Base-by-base conservation (phyloP, 1,140 invertebrate genomes). In the Meloidogyne exigua region DNA sequence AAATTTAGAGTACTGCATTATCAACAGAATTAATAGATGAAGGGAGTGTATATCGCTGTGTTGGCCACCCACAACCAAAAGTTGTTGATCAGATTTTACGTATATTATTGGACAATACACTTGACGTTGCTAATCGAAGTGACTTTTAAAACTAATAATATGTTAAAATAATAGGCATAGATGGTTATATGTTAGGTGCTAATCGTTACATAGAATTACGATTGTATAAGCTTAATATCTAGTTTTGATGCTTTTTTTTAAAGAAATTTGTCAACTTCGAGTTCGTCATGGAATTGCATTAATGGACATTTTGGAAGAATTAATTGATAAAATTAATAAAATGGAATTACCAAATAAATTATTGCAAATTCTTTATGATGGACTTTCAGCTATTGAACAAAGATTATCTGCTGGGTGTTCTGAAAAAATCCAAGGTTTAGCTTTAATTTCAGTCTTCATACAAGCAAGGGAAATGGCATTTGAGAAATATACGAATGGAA, bases 41-140 rank as follows among this genome's bases (percentile, higher is more conserved):
- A 89, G 92, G 95, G 77, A 94, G 92, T 88, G 95, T 99, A 2
- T 99, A 99, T 88, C 92, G 91, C 5, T 99, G 96, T 89, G 94
- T 98, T 23, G 96, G 96, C 0, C 95, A 98, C 89, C 96, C 96
- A 11, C 88, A 95, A 36, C 92, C 92, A 76, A 90, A 91, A 49
- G 95, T 98, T 88, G 95, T 99, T 82, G 92, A 92, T 36, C 36
- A 67, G n/a, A 81, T 87, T 57, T 70, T 87, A 9, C 68, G 68
- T 18, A 71, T 76, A 26, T 76, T 87, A 13, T 72, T 87, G n/a
- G 84, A 87, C 62, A 76, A 82, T 10, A 68, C 77, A n/a, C 72
- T 85, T 39, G 75, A 81, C 18, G 44, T 72, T 18, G 83, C 83
- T 12, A 79, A 39, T 74, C 21, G 64, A 64, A 82, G 73, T 82